Base-by-base conservation (phyloP, 1,140 invertebrate species). In the Delia radicum region DNA sequence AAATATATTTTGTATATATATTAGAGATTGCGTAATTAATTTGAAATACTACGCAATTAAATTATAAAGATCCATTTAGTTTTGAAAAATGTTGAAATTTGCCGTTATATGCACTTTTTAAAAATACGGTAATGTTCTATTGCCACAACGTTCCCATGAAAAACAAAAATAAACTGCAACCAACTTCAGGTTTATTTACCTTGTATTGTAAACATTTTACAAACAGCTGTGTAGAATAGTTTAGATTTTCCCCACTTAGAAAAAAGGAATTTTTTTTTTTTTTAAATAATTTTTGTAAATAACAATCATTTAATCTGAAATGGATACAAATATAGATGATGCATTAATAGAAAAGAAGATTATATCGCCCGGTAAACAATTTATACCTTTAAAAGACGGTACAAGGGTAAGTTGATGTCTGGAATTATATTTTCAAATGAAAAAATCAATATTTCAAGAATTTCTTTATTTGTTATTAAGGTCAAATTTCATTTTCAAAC, bases 401-500 rank as follows among this genome's bases (percentile, higher is more conserved):
- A 75, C 77, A 0, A 63, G 77, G 27, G 77, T 74, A 63, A 74
- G 31, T n/a, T 27, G 31, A 6, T 33, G 15, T 33, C 7, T 69
- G 7, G 18, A 21, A 18, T 33, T 69, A 12, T n/a, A 7, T 18
- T 21, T n/a, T n/a, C n/a, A n/a, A n/a, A 26, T 24, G 18, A 12
- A 46, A n/a, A 46, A 61, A 73, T 21, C 31, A 42, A 73, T 37
- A 42, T 27, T 13, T 46, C 33, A 73, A 27, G 18, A 5, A 71
- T 55, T 26, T 42, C 13, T 42, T 42, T 1, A 3, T 42, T 1
- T 13, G 28, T 26, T 75, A 71, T 75, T 10, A 77, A 97, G 95
- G 92, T 95, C 13, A 90, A 90, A 81, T 98, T 98, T 87, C 95
- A 98, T 86, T 97, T 96, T 85, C 91, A 92, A 89, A 96, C 96